Conservation (phyloP, 2,797 vertebrate genomes). For the Pipistrellus kuhlii region DNA sequence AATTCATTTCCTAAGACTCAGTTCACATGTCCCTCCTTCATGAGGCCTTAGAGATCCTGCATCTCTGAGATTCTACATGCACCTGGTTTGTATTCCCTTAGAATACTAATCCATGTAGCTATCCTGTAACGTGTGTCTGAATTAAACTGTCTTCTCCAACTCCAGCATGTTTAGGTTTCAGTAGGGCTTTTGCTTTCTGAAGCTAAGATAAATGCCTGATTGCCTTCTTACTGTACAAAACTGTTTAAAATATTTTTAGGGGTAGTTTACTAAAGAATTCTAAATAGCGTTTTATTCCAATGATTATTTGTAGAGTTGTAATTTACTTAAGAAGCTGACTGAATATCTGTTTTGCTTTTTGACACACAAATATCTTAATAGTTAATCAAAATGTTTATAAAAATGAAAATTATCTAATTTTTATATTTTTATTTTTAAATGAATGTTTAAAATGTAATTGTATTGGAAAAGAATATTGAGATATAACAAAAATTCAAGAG, state of each 20-base stretch:
- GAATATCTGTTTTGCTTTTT: slow-evolving; percentile 24
- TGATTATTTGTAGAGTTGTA: slow-evolving; percentile 31
- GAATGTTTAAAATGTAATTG: slow-evolving; percentile 20
- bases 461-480: slow-evolving; percentile 2
- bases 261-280: not conserved
- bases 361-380: not conserved
- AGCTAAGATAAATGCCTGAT: not conserved
- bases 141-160: slow-evolving; percentile 4
- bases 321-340: not conserved
- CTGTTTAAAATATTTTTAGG: not conserved
- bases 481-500: not conserved
- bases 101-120: not conserved
- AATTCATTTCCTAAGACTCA: not conserved
- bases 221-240: not conserved
- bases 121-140: not conserved
- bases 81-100: not conserved
- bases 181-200: not conserved
- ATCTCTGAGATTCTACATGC: not conserved
- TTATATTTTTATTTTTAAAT: not conserved
- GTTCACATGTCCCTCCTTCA: not conserved
- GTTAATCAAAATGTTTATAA: slow-evolving; percentile 8
- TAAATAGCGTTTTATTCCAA: not conserved
- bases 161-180: not conserved
- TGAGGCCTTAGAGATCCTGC: not conserved
- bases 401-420: not conserved